These are phyloP conservation scores for Plebejus melissa DNA, from an alignment of 2,888 invertebrate genomes.

Conservation along the genomic window DNA sequence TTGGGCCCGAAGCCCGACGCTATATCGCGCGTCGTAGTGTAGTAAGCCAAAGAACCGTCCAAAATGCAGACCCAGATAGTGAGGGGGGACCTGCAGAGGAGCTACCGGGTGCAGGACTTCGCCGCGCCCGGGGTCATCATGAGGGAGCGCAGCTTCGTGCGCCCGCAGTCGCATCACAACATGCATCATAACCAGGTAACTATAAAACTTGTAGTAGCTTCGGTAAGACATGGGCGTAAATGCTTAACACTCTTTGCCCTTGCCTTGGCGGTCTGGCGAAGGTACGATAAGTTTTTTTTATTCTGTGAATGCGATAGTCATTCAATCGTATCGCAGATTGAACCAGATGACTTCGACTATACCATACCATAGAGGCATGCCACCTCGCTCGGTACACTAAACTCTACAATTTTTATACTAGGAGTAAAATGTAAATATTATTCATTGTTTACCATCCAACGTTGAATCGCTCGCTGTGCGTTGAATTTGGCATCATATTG, in stretches of 20 bases:
- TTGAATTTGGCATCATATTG: conserved; percentile 8
- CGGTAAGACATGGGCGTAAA: too few relatives aligned
- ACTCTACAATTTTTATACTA: too few relatives aligned
- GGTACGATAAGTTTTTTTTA: too few relatives aligned
- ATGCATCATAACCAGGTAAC: conserved; percentile 76
- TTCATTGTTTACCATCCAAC: neutral
- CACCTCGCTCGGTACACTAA: too few relatives aligned
- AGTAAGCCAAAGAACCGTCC: conserved; percentile 52
- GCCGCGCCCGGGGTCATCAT: conserved; percentile 79
- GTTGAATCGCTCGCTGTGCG: neutral
- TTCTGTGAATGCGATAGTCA: too few relatives aligned
- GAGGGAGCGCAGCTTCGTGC: conserved; percentile 85
- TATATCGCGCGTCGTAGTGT: conserved; percentile 25
- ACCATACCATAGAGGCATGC: too few relatives aligned
- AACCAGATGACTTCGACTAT: too few relatives aligned
- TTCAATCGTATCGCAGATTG: too few relatives aligned
- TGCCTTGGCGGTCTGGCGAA: too few relatives aligned
- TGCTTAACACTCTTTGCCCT: too few relatives aligned
- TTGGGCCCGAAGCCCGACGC: conserved; percentile 39
- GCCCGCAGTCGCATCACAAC: conserved; percentile 79
- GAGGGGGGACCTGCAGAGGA: conserved; percentile 69
- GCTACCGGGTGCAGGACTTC: conserved; percentile 78
- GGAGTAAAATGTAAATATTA: neutral
- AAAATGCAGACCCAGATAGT: conserved; percentile 71
- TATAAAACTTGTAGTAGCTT: neutral